A percentile compares a stretch with the other conserved stretches of the same genome.
Evolutionary conservation across 2,797 vertebrate species (phyloP).

Genomic region (Brachyrhaphis roseni): DNA sequence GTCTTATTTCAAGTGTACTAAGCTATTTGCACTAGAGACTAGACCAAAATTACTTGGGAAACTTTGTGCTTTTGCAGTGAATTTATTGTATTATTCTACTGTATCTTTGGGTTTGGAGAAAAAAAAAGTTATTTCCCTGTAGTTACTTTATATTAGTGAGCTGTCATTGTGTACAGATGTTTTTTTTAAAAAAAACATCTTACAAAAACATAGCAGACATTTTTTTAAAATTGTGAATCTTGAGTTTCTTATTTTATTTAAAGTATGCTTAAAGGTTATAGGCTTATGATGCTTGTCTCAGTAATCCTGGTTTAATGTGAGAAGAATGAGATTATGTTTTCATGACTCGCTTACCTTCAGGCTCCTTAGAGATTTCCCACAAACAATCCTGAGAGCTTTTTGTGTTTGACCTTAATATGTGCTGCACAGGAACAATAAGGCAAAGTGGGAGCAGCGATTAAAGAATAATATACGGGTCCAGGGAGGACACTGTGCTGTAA

Average conservation of each 20-base stretch:
- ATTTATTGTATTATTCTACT: neutral
- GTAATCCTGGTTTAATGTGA: neutral
- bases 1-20: no score
- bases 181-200: neutral
- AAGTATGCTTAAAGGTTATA: neutral
- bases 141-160: neutral
- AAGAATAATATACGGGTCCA: neutral
- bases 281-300: neutral
- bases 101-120: neutral
- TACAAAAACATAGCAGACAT: neutral
- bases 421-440: neutral
- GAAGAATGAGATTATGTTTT: neutral
- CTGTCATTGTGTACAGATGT: neutral
- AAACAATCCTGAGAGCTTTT: neutral
- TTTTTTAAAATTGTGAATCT: neutral
- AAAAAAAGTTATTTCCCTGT: neutral
- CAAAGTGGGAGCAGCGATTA: neutral
- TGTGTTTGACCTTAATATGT: neutral
- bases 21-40: no score
- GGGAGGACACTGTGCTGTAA: neutral
- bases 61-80: no score
- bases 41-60: no score
- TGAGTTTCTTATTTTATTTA: neutral
- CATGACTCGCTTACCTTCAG: neutral
- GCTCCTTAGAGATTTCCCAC: neutral